A percentile compares a stretch with the other conserved stretches of the same genome.
Conservation (phyloP, 92 coral and sea anemone species). For the Bergia sp. region DNA sequence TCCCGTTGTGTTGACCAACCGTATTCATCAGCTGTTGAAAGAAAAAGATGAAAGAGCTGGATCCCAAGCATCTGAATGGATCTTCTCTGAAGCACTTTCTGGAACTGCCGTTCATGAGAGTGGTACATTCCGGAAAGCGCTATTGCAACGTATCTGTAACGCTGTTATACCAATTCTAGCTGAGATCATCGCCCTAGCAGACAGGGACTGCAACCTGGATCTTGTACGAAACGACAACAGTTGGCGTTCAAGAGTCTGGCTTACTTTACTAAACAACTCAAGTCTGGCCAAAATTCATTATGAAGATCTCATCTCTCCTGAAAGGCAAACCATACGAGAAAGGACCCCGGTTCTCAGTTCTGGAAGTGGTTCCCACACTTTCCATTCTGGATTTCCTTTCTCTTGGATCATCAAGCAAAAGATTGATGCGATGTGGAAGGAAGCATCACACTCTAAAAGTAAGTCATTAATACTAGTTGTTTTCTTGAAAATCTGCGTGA, state of each 20-base stretch:
- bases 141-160: constrained; percentile 67
- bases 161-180: constrained; percentile 76
- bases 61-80: constrained; percentile 61
- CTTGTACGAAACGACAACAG: constrained; percentile 46
- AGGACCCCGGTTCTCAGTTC: constrained; percentile 70
- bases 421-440: constrained; percentile 53
- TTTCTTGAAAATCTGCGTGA: background rate
- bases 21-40: constrained; percentile 58
- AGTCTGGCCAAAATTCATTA: constrained; percentile 52
- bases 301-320: constrained; percentile 67
- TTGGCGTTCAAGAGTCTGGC: constrained; percentile 57
- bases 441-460: constrained; percentile 57
- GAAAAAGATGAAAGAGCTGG: constrained; percentile 55
- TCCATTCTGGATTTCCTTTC: constrained; percentile 71
- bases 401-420: constrained; percentile 71
- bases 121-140: constrained; percentile 83
- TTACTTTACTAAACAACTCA: constrained; percentile 48
- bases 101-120: constrained; percentile 67
- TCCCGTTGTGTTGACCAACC: constrained; percentile 52
- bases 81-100: constrained; percentile 64
- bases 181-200: constrained; percentile 72
- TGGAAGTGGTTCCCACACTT: constrained; percentile 71
- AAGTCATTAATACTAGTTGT: constrained; percentile 16
- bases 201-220: constrained; percentile 76
- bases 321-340: constrained; percentile 57